A percentile compares a stretch with the other conserved stretches of the same genome.
These are phyloP conservation scores for Clostera curtula DNA, from an alignment of 2,888 invertebrate genomes.

Conservation along the genomic window DNA sequence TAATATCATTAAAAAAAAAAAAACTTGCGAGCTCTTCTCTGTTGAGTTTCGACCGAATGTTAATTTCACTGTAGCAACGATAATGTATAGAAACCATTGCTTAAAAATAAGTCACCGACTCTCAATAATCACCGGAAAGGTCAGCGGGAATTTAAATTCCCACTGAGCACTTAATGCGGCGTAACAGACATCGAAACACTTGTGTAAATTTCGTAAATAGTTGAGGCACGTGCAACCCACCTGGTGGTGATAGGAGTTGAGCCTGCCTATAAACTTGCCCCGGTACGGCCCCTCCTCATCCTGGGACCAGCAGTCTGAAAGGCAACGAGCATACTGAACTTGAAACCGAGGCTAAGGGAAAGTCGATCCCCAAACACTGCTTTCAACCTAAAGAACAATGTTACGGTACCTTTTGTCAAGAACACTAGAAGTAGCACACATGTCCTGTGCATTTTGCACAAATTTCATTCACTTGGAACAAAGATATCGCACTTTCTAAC, in stretches of 20 bases:
- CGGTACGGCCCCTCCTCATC: conserved; percentile 84
- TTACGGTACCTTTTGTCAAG: conserved; percentile 35
- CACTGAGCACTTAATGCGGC: too few species aligned
- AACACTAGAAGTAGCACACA: conserved; percentile 37
- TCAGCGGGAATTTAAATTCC: too few species aligned
- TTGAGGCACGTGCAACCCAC: conserved; percentile 31
- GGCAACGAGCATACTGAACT: conserved; percentile 11
- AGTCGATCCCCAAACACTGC: conserved; percentile 25
- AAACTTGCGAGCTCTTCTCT: too few species aligned
- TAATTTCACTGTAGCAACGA: too few species aligned
- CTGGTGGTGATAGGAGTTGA: conserved; percentile 93
- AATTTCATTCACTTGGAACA: conserved; percentile 18
- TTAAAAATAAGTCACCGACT: too few species aligned
- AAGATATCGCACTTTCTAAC: conserved; percentile 28
- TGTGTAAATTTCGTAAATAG: too few species aligned
- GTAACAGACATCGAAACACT: too few species aligned
- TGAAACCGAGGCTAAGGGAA: conserved; percentile 30
- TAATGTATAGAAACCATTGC: too few species aligned
- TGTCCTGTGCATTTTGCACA: conserved; percentile 38
- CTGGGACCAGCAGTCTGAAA: conserved; percentile 58
- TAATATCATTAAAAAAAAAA: too few species aligned
- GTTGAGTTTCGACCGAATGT: too few species aligned
- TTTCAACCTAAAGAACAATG: background rate
- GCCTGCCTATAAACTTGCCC: conserved; percentile 87
- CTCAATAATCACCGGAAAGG: too few species aligned